phyloP scores from a whole-genome alignment of 2,113 vertebrate species.

The Regulus satrapa region DNA sequence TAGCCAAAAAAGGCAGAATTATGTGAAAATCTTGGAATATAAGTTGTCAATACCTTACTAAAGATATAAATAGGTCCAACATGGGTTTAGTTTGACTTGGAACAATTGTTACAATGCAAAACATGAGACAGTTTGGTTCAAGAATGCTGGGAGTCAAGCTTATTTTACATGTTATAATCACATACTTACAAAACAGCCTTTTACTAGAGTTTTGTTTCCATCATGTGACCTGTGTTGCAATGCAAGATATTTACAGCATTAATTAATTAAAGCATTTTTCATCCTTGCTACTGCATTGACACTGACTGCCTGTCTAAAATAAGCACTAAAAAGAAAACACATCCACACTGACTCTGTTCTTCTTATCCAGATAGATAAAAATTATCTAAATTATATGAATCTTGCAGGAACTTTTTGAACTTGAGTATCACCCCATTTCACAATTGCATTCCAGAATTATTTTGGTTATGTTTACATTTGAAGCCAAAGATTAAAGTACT shows the following conservation, averaged over 20 bases:
- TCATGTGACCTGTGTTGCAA: neutral
- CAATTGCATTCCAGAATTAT: neutral
- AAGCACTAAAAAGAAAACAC: neutral
- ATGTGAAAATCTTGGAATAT: neutral
- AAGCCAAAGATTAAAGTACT: neutral
- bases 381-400: neutral
- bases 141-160: neutral
- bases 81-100: neutral
- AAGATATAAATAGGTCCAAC: neutral
- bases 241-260: neutral
- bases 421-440: neutral
- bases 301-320: neutral
- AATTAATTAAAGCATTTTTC: neutral
- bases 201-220: neutral
- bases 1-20: neutral
- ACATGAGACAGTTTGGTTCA: neutral
- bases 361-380: neutral
- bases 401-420: neutral
- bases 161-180: neutral
- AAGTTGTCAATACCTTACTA: neutral
- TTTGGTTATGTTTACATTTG: neutral
- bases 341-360: neutral
- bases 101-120: neutral
- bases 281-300: neutral
- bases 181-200: neutral